These are phyloP conservation scores for Grallaria varia DNA, from an alignment of 2,113 vertebrate species.

Conservation along the genomic window DNA sequence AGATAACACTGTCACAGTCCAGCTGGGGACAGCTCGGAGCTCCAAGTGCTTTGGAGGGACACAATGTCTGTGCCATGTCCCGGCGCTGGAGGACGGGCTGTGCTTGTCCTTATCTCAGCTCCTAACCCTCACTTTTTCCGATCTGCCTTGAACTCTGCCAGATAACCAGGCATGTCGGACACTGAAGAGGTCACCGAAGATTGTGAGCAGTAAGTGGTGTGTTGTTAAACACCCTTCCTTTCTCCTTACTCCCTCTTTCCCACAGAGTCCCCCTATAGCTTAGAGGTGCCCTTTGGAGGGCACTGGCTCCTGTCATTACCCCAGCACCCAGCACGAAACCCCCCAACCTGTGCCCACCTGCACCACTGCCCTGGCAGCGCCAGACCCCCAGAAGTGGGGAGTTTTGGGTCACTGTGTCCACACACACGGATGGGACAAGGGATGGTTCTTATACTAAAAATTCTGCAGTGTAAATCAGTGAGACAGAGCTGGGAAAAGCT, in stretches of 20 bases:
- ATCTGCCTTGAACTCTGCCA: background rate
- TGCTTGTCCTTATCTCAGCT: background rate
- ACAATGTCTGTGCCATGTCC: background rate
- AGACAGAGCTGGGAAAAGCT: background rate
- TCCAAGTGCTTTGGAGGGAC: background rate
- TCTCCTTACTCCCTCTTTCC: background rate
- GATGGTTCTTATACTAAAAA: background rate
- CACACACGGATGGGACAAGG: background rate
- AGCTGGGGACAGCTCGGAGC: background rate
- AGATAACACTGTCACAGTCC: background rate
- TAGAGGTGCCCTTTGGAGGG: background rate
- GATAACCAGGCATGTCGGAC: constrained; percentile 84
- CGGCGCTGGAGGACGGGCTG: background rate
- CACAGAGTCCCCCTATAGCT: accelerated
- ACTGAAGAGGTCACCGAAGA: constrained; percentile 81
- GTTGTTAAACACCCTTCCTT: background rate
- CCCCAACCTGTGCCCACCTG: background rate
- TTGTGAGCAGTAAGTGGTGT: constrained; percentile 82
- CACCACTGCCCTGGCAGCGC: background rate
- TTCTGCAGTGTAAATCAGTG: background rate
- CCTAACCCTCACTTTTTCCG: background rate
- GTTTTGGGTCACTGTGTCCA: background rate
- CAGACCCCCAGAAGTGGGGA: background rate
- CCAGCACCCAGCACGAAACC: background rate
- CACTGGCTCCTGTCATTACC: accelerated